Evolutionary conservation across 2,113 vertebrate genomes (phyloP).

Genomic region (Mellivora capensis): DNA sequence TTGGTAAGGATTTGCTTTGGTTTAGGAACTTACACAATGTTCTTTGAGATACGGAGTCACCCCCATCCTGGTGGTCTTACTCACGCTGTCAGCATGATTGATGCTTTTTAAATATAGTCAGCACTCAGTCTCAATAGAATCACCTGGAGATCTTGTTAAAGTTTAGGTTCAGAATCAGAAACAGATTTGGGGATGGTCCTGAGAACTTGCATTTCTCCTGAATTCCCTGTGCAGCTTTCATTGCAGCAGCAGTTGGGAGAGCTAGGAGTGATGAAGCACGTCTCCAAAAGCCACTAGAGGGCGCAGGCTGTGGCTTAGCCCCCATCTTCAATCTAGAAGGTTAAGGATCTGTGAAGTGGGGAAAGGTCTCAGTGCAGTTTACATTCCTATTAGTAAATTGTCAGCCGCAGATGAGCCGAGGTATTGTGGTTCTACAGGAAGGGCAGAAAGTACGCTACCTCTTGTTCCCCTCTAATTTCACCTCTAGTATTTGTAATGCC

Average conservation of each 20-base stretch:
- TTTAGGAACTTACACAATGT: not conserved
- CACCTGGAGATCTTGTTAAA: not conserved
- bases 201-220: not conserved
- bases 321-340: not conserved
- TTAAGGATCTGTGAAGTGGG: not conserved
- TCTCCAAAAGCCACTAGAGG: slow-evolving; percentile 57
- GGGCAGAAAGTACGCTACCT: not conserved
- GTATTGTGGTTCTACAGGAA: not conserved
- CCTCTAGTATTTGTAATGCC: not conserved
- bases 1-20: not conserved
- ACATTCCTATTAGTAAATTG: not conserved
- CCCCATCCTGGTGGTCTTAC: not conserved
- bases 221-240: not conserved
- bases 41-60: not conserved
- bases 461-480: not conserved
- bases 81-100: not conserved
- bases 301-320: not conserved
- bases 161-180: not conserved
- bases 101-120: not conserved
- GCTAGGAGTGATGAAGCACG: accelerated
- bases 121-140: not conserved
- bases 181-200: not conserved
- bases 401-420: not conserved
- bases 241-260: not conserved
- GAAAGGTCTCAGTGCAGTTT: not conserved